Conservation (phyloP, 2,113 vertebrate genomes). For the Ceyx cyanopectus region DNA sequence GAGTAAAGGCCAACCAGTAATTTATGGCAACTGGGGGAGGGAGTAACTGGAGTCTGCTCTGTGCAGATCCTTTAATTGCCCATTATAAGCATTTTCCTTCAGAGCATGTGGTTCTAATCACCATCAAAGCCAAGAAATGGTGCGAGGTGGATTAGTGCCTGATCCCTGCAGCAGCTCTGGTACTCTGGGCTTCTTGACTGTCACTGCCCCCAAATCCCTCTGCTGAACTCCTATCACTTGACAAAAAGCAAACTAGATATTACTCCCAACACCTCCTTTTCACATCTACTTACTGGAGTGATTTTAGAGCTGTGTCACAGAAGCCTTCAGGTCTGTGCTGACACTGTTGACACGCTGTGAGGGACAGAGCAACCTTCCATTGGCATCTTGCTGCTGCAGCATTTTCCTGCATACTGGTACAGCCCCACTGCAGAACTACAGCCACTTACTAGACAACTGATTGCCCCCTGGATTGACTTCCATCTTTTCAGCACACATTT, state of each 20-base stretch:
- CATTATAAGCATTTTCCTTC: constrained; percentile 55
- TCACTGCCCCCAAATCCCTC: not conserved
- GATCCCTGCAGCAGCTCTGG: not conserved
- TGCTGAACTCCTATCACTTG: not conserved
- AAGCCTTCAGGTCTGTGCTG: not conserved
- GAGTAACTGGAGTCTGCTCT: constrained; percentile 4
- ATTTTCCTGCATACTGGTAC: not conserved
- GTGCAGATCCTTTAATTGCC: constrained; percentile 62
- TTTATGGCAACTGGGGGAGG: constrained; percentile 60
- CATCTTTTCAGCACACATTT: not conserved
- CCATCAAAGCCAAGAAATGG: constrained; percentile 44
- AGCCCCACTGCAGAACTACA: not conserved
- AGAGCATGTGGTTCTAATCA: constrained; percentile 64
- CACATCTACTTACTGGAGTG: not conserved
- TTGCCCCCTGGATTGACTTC: not conserved
- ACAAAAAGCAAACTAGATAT: not conserved
- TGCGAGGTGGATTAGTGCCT: constrained; percentile 44
- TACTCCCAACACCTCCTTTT: constrained; percentile 9
- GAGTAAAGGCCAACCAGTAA: constrained; percentile 63
- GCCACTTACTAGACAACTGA: not conserved
- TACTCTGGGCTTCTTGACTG: not conserved
- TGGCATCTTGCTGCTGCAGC: not conserved
- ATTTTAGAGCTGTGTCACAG: not conserved
- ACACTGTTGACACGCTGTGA: not conserved
- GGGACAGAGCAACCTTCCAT: not conserved